Evolutionary conservation across 2,113 vertebrate genomes (phyloP), one percentile per base, ranked within the genome.

Genomic region (Ursus arctos): DNA sequence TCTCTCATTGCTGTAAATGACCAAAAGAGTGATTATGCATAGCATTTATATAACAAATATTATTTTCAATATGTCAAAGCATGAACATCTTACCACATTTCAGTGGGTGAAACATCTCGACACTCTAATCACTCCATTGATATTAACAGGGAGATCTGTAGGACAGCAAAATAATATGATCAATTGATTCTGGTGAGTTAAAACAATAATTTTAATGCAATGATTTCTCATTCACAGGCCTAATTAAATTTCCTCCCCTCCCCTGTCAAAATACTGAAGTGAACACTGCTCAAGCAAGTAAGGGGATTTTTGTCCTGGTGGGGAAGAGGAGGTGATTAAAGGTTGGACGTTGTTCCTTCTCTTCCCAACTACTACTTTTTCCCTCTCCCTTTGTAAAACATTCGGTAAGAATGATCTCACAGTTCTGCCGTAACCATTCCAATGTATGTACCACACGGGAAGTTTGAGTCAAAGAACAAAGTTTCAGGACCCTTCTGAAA

Each of bases 191-290:
- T 95, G 93, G 87, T 0, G 93, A 98, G 71, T 88, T 98, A 95
- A 99, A 98, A 98, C 79, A 98, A 76, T 96, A 90, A 98, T 98
- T 98, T 95, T 80, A 97, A 97, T 77, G 84, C 51, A 98, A 96
- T 97, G 85, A 95, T 72, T 90, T 43, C 0, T 53, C 83, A 87
- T 88, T 97, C 15, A 18, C 15, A 31, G n/a, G 57, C 81, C 96
- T 40, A 18, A 77, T 96, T 98, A 97, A 97, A 61, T 67, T 57
- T 15, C 22, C 11, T 43, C 55, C 22, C 53, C 59, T 53, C 24
- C 74, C 22, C n/a, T 59, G 90, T 26, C 0, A 88, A 33, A 93
- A 19, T 13, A 90, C 71, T 18, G 26, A 67, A 77, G 63, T 72
- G 11, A 90, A 97, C 1, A 0, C 0, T 0, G n/a, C 79, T 97